Conservation (phyloP, 2,888 invertebrate genomes). For the Saturnia pavonia region DNA sequence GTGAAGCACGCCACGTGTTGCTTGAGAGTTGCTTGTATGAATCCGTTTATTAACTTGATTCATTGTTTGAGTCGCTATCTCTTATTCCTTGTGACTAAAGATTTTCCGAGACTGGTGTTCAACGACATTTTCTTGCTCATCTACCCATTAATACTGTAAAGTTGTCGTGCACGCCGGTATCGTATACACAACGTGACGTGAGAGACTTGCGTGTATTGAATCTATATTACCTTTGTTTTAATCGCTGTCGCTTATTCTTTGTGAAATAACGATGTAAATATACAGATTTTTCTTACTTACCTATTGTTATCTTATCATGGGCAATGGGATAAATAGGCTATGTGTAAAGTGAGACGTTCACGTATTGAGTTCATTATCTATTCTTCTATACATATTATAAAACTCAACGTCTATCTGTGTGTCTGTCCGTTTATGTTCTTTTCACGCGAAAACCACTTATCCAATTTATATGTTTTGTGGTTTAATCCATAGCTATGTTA, state of each 20-base stretch:
- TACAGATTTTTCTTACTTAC: no score
- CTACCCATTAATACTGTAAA: constrained; percentile 55
- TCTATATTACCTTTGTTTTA: background rate
- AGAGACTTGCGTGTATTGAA: background rate
- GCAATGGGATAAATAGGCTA: no score
- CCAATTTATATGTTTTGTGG: no score
- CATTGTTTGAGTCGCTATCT: background rate
- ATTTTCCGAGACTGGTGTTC: background rate
- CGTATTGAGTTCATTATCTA: no score
- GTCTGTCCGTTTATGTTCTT: no score
- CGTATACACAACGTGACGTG: background rate
- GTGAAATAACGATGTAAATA: no score
- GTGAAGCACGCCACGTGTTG: constrained; percentile 47
- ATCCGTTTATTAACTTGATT: background rate
- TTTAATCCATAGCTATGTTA: no score
- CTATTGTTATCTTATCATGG: no score
- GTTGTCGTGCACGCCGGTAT: constrained; percentile 24
- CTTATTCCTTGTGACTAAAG: background rate
- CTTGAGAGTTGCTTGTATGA: constrained; percentile 26
- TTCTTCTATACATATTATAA: no score
- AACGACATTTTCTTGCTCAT: constrained; percentile 51
- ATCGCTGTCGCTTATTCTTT: background rate
- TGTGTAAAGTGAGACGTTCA: no score
- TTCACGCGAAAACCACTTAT: no score
- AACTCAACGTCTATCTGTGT: no score